Evolutionary conservation across 2,113 vertebrate species (phyloP), one percentile per base, ranked within the genome.

Genomic region (Calypte anna): DNA sequence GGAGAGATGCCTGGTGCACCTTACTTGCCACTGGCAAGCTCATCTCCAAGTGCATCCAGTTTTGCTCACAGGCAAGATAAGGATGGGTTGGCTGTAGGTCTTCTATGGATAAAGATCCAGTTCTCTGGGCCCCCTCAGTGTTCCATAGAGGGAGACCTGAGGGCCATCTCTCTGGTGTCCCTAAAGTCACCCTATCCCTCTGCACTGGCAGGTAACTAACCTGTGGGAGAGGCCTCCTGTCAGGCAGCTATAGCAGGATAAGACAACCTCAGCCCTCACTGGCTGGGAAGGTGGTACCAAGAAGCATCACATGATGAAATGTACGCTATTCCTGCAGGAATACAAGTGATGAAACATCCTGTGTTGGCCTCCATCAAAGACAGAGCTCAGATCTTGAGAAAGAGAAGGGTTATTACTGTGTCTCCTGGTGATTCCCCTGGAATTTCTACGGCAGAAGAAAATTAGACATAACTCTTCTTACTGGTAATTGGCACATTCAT

Each of bases 401-500:
- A 43, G 23, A 80, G 57, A 76, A 91, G 66, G 33, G 66, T 92
- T 77, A 90, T 92, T 93, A 67, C 92, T 48, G 38, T 48, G 31
- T 75, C 76, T 88, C 36, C 82, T 66, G 68, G 61, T 67, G 76
- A 92, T 88, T 95, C 92, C 91, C 85, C 36, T 94, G 95, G 64
- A 94, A 93, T 81, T 96, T 95, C 73, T 61, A 48, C 73, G 64
- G 79, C 80, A 90, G 94, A 95, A 96, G 75, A 86, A 95, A 93
- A 94, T 95, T 93, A 92, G 91, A 80, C 1, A 0, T 83, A 95
- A 83, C 53, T 93, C 77, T 46, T 95, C 53, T 89, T 84, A 75
- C 79, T 90, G 90, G 95, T 91, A 96, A 96, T 96, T 97, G 96
- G 95, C 79, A 94, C 79, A 64, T 95, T 96, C 79, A 72, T 96